These are phyloP conservation scores for Dasypus novemcinctus DNA, from an alignment of 2,113 vertebrate genomes.

Conservation along the genomic window DNA sequence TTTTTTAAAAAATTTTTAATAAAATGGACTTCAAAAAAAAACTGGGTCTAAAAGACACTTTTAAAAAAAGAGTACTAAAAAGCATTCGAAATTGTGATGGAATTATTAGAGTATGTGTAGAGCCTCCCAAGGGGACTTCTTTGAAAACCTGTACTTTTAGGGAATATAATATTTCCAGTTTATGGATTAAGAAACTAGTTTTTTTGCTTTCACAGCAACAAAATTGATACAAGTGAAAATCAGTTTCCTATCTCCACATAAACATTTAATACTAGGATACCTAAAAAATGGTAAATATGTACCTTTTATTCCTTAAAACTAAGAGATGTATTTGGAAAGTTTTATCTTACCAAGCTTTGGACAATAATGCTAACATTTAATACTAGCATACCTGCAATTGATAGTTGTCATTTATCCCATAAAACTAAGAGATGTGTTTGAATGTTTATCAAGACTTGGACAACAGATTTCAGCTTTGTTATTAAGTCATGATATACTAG, in stretches of 20 bases:
- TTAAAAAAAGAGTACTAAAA: background rate
- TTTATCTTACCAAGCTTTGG: background rate
- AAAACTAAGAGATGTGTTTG: background rate
- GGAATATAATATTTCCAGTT: background rate
- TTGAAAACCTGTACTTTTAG: background rate
- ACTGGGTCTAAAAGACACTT: background rate
- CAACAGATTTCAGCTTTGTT: background rate
- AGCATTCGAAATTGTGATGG: background rate
- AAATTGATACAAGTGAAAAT: background rate
- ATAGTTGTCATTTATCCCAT: background rate
- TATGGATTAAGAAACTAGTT: background rate
- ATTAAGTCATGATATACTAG: background rate
- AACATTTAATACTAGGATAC: background rate
- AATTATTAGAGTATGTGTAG: background rate
- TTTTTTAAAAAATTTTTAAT: too few relatives aligned
- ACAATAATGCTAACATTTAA: background rate
- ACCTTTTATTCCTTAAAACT: background rate
- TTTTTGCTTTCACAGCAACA: background rate
- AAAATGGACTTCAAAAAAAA: too few relatives aligned
- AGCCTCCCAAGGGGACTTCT: background rate
- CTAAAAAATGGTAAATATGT: background rate
- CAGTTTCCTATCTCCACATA: background rate
- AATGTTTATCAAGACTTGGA: background rate
- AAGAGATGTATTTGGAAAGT: background rate
- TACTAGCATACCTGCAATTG: background rate